Evolutionary conservation across 2,888 invertebrate species (phyloP).

Genomic region (Herminia tarsipennalis): DNA sequence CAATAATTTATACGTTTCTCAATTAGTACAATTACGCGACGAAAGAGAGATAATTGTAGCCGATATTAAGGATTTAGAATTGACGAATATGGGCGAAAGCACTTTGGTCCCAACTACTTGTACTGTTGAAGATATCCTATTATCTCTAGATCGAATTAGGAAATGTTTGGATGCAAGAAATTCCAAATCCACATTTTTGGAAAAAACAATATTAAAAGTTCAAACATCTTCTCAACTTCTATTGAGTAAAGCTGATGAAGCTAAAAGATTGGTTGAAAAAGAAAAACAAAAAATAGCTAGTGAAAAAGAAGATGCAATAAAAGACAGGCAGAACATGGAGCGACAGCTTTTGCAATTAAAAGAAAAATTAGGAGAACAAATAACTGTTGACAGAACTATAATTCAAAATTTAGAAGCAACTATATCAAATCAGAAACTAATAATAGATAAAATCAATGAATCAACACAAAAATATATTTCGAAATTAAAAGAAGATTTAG

Average conservation of each 20-base stretch:
- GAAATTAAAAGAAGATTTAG: conserved; percentile 65
- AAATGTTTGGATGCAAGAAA: conserved; percentile 55
- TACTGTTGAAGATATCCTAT: conserved; percentile 57
- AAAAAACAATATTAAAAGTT: conserved; percentile 66
- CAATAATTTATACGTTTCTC: conserved; percentile 55
- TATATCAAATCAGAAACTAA: conserved; percentile 67
- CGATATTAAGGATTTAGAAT: conserved; percentile 69
- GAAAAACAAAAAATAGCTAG: conserved; percentile 71
- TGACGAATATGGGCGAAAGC: conserved; percentile 67
- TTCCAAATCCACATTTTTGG: conserved; percentile 56
- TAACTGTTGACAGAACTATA: conserved; percentile 50
- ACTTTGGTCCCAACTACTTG: conserved; percentile 55
- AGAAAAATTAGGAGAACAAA: conserved; percentile 60
- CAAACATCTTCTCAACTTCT: conserved; percentile 73
- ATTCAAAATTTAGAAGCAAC: conserved; percentile 70
- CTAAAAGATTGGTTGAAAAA: conserved; percentile 69
- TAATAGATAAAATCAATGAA: conserved; percentile 65
- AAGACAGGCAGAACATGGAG: conserved; percentile 60
- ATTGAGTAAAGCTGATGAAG: conserved; percentile 73
- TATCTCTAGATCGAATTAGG: conserved; percentile 63
- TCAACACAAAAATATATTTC: conserved; percentile 58
- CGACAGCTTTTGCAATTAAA: conserved; percentile 58
- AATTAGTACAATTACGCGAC: conserved; percentile 58
- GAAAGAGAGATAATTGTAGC: conserved; percentile 65
- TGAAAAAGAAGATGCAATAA: conserved; percentile 74